These are phyloP conservation scores for Euclidia mi DNA, from an alignment of 2,888 invertebrate species.

Conservation along the genomic window DNA sequence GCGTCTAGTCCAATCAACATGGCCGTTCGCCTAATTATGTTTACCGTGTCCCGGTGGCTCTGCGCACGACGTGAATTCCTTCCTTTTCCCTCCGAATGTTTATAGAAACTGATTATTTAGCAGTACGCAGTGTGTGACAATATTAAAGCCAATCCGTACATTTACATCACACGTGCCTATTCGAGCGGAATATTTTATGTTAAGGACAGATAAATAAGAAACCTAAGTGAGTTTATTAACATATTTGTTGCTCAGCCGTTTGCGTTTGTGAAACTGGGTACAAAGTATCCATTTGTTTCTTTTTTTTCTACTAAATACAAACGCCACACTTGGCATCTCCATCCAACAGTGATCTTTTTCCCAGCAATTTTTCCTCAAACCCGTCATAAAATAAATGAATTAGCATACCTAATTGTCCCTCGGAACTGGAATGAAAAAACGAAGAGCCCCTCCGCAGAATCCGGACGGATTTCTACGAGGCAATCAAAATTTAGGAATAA, in stretches of 20 bases:
- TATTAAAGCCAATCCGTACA: slow-evolving; percentile 40
- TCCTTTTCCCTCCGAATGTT: slow-evolving; percentile 66
- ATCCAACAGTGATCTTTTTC: slow-evolving; percentile 76
- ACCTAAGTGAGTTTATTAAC: slow-evolving; percentile 32
- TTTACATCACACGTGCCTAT: slow-evolving; percentile 45
- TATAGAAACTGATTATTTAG: slow-evolving; percentile 63
- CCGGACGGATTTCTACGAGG: slow-evolving; percentile 78
- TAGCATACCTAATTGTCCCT: slow-evolving; percentile 87
- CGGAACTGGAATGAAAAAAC: slow-evolving; percentile 81
- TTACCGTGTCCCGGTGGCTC: slow-evolving; percentile 72
- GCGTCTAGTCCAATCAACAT: slow-evolving; percentile 78
- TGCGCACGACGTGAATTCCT: slow-evolving; percentile 62
- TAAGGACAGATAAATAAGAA: slow-evolving; percentile 36
- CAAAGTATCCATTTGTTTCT: slow-evolving; percentile 29
- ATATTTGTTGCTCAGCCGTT: slow-evolving; percentile 16
- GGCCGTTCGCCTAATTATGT: slow-evolving; percentile 80
- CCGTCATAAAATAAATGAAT: slow-evolving; percentile 84
- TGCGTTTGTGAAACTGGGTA: not conserved
- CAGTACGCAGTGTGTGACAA: slow-evolving; percentile 47
- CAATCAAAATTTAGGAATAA: slow-evolving; percentile 86
- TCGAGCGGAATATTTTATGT: slow-evolving; percentile 42
- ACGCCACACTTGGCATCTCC: slow-evolving; percentile 61
- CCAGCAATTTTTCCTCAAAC: slow-evolving; percentile 72
- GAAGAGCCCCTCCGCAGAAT: slow-evolving; percentile 73
- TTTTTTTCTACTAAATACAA: slow-evolving; percentile 34